These are phyloP conservation scores for Platichthys flesus DNA, from an alignment of 2,113 vertebrate species.

Conservation along the genomic window DNA sequence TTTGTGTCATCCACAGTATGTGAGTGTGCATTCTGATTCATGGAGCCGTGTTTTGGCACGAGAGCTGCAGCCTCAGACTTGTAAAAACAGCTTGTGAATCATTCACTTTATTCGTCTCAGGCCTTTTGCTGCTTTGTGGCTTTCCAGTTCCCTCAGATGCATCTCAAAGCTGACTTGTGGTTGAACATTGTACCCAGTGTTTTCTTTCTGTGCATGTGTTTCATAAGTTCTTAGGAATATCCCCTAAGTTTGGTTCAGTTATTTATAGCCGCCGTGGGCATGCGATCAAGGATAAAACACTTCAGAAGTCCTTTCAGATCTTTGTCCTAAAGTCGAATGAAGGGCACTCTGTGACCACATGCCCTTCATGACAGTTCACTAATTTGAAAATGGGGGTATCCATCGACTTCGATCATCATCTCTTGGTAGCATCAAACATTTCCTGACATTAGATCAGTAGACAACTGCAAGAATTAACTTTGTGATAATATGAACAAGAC, in stretches of 20 bases:
- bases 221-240: constrained; percentile 34
- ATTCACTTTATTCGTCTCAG: constrained; percentile 38
- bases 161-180: constrained; percentile 58
- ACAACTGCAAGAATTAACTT: neutral
- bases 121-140: constrained; percentile 66
- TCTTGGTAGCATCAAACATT: neutral
- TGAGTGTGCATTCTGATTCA: constrained; percentile 51
- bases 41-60: constrained; percentile 43
- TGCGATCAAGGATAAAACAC: neutral
- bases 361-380: neutral
- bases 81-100: constrained; percentile 64
- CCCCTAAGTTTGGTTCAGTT: neutral
- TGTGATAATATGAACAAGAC: neutral
- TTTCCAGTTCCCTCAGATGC: constrained; percentile 43
- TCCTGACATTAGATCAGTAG: neutral
- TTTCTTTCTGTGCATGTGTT: constrained; percentile 58
- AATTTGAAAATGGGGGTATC: neutral
- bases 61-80: constrained; percentile 1
- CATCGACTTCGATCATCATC: neutral
- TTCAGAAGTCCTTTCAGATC: constrained; percentile 5
- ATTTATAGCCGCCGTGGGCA: neutral
- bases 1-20: constrained; percentile 8
- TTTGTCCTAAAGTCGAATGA: neutral
- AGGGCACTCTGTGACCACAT: neutral
- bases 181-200: constrained; percentile 36